Base-by-base conservation (phyloP, 2,888 invertebrate genomes). In the Drosophila suboccidentalis region DNA sequence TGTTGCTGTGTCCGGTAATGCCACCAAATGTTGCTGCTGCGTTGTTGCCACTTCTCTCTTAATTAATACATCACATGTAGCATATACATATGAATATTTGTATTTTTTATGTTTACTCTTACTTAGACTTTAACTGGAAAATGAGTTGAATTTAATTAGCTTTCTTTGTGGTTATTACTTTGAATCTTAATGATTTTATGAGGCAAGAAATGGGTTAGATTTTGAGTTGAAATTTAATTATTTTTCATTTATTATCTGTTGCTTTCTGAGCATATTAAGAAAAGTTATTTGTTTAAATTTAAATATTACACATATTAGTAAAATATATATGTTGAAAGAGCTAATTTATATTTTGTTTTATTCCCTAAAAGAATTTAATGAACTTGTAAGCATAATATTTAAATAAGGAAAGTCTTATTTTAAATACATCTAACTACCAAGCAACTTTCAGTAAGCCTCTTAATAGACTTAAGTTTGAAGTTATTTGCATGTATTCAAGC, bases 61-160 rank as follows among this genome's bases (percentile, higher is more conserved):
- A 90, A 90, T 86, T 72, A 90, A 86, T 90, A 84, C 90, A 86
- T 90, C 88, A 87, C 76, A 57, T 61, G 67, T 36, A 66, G n/a
- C 50, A 39, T 5, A 44, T 22, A 36, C 11, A 11, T 32, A 34
- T 49, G 2, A n/a, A 22, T 26, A 38, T n/a, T 26, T n/a, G n/a
- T 19, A n/a, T 38, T 13, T 22, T 22, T 51, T 36, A 29, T 19
- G 13, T 17, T 49, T 32, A 13, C 17, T 2, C 11, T 49, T 32
- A 49, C 49, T 49, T 1, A 17, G 38, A 38, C 5, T 19, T 1
- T 22, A 51, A 22, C n/a, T 22, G 36, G 6, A 9, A 22, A 22
- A 22, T n/a, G 10, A 22, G 22, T 38, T 15, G 15, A 38, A 15
- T 51, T 22, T 38, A 51, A 38, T 51, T 38, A 26, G n/a, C 22